Base-by-base conservation (phyloP, 2,797 vertebrate species). In the Syngnathus acus region DNA sequence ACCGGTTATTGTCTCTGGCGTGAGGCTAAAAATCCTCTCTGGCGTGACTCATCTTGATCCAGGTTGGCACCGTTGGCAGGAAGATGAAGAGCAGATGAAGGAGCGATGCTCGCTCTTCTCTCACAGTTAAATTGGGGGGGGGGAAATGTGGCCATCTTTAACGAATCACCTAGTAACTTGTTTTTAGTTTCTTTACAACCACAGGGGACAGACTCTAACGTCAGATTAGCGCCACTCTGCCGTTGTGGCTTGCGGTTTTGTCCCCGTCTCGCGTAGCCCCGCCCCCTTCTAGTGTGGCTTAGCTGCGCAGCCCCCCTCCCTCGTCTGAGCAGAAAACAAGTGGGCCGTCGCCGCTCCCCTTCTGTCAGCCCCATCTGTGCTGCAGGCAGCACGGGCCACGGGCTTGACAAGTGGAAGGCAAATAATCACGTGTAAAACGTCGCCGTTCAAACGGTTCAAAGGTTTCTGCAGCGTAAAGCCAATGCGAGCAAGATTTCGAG, bases 311-410 rank as follows among this genome's bases (percentile, higher is more conserved):
- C 53, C 53, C 47, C 45, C 13, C 83, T 32, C 77, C 79, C 72
- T 78, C 60, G 53, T 78, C 82, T 82, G 81, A 86, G 85, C 84
- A 88, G 84, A 90, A 88, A 85, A 71, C 84, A 84, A 79, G 84
- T 84, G 76, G 88, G 84, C 86, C 87, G 84, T 84, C 84, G 82
- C 77, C 78, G 83, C 74, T 86, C 81, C 89, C 54, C 91, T 84
- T 91, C 89, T 91, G 90, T 90, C 88, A 82, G 74, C 70, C 80
- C 90, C 89, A 91, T 91, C 91, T 92, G 91, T 88, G 88, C 82
- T 86, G 82, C 85, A 85, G 86, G 82, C 85, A 84, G 86, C 81
- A 85, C 84, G 87, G 81, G 82, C 82, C 83, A 72, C 86, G 88
- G 84, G 87, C 83, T 84, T 78, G 76, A 72, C 83, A 86, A 85